Base-by-base conservation (phyloP, 1,140 invertebrate genomes). In the Cydia splendana region DNA sequence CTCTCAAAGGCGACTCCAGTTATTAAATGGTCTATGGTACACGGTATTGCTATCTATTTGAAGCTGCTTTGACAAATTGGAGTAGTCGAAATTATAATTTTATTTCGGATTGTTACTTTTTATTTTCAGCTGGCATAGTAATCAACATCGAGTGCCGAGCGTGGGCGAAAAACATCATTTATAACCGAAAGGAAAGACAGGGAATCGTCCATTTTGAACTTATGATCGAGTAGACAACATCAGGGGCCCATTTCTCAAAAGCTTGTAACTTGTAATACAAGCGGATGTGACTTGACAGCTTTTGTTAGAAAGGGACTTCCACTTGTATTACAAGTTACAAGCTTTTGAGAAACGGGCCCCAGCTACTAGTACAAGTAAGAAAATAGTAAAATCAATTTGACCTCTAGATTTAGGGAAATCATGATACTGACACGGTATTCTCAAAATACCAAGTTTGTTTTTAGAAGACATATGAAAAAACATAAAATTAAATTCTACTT, bases 121-220 rank as follows among this genome's bases (percentile, higher is more conserved):
- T 57, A 57, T 84, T 95, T 95, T 69, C 91, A 96, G 96, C 95
- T 83, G 97, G 97, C 83, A 96, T 97, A 80, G 94, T 98, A 38
- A 97, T 98, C 85, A 98, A 98, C 88, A 95, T 98, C 48, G 97
- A 98, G 87, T 98, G 98, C 93, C 97, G 96, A 87, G 97, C 97
- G 7, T 98, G 97, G 97, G 97, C 97, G 69, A 95, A 95, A 81
- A 98, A 98, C 91, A 98, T 98, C 76, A 91, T 94, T 12, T 97
- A 97, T 84, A 95, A 96, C 88, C 94, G 96, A 76, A 94, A 95
- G 84, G 96, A 98, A n/a, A 94, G 95, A 82, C 92, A 97, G 45
- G 98, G 98, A 28, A 95, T 96, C 42, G 97, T 98, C 18, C 97
- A 98, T 89, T 98, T 98, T 88, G 97, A 98, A 92, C 90, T 98